Evolutionary conservation across 2,888 invertebrate genomes (phyloP), one percentile per base, ranked within the genome.

Genomic region (Protonemura montana): DNA sequence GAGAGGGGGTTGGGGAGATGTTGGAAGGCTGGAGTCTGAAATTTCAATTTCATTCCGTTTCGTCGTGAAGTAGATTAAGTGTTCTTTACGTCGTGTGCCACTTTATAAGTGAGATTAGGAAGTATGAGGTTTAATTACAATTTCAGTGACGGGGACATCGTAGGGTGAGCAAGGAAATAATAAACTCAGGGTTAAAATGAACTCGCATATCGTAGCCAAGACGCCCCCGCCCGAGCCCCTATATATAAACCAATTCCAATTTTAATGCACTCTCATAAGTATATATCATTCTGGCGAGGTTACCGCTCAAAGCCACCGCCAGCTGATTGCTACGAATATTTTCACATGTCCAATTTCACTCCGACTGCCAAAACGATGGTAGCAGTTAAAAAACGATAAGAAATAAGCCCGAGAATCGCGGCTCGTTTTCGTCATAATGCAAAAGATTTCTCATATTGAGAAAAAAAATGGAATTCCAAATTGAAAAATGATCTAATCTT

Each of bases 401-500:
- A 35, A 35, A 35, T 35, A 35, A 35, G 35, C 35, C 10, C 35
- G 35, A 3, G 35, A 35, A 35, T 35, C 35, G 35, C 35, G 21
- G 59, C 59, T 59, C 35, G 35, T 10, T 6, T 35, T 35, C 35
- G 35, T 10, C 35, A 35, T 35, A 35, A 35, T 35, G 35, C 35
- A 35, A 35, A 80, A 80, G 28, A 80, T 28, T 28, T 28, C 28
- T 27, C 80, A 80, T 81, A 81, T 81, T 81, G 30, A 81, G 30
- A 41, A 59, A 59, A 59, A 59, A 81, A 81, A 81, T 28, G 30
- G 81, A 81, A 81, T 29, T 30, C 21, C 21, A 81, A 81, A 81
- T 81, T 81, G 30, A 81, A 81, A 81, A 81, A 81, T 30, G 81
- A 81, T 81, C 28, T 81, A 81, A 81, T 81, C 81, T 30, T 59